Base-by-base conservation (phyloP, 2,113 vertebrate species). In the Raja brachyura region DNA sequence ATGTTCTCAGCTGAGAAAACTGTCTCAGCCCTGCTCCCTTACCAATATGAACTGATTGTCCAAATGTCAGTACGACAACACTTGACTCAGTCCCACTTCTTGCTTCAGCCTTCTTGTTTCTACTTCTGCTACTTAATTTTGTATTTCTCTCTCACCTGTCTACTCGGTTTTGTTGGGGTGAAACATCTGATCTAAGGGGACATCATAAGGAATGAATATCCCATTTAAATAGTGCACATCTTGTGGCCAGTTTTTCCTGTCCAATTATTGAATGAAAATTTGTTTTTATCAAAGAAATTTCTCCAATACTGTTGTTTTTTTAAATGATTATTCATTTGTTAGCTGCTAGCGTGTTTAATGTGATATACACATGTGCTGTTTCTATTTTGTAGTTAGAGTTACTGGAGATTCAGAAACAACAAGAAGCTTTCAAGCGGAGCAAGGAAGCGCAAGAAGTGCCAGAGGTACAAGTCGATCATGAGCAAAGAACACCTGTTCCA, bases 381-480 rank as follows among this genome's bases (percentile, higher is more conserved):
- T 81, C 93, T 78, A 94, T 0, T 59, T 93, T 96, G 93, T 94
- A 98, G 98, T 94, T 98, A 96, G 98, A 98, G 95, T 94, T 98
- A 94, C 77, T 97, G 94, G 96, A 96, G 0, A 94, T 97, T 83
- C 95, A 96, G 93, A 96, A 95, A 3, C 95, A 95, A 93, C 96
- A 95, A 10, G 96, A 97, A 93, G 97, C 97, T 90, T 93, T 93
- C 0, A 94, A 93, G 93, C 94, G 96, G 0, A 94, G 96, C 93
- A 94, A 0, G 0, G 88, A 4, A 0, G 75, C 56, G 0, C 93
- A 93, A 93, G 94, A 93, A 0, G 93, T 95, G 0, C 95, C 94
- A 8, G 93, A 16, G 39, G 94, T 96, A 56, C 96, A 97, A n/a
- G 96, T 95, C 93, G 95, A 95, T 0, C 93, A 93, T 22, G 94